These are phyloP conservation scores for Urophycis tenuis DNA, from an alignment of 2,797 vertebrate genomes.

Conservation along the genomic window DNA sequence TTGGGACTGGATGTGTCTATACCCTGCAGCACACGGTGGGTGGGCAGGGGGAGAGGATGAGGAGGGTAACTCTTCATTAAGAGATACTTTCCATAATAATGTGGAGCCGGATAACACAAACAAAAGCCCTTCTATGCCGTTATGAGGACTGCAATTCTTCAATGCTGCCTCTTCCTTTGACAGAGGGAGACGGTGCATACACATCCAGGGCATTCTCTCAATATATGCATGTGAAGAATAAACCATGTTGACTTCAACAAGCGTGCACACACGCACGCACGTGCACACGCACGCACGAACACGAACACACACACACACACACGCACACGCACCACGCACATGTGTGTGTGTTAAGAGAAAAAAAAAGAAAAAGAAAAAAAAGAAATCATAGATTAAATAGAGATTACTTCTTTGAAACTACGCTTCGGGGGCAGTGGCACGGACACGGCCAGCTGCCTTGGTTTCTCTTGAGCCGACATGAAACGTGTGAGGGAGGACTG, in stretches of 20 bases:
- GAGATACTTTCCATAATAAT: not conserved
- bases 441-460: slow-evolving; percentile 48
- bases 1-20: slow-evolving; percentile 16
- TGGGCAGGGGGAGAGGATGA: slow-evolving; percentile 4
- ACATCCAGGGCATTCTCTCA: not conserved
- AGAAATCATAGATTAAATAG: slow-evolving; percentile 39
- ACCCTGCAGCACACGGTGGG: slow-evolving; percentile 8
- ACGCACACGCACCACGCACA: no score
- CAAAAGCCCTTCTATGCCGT: not conserved
- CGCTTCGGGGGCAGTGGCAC: slow-evolving; percentile 22
- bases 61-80: slow-evolving; percentile 8
- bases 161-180: not conserved
- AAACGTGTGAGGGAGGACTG: slow-evolving; percentile 22
- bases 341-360: no score
- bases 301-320: slow-evolving; percentile 3
- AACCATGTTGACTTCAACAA: slow-evolving; percentile 12
- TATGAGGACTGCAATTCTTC: not conserved
- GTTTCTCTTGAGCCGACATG: slow-evolving; percentile 38
- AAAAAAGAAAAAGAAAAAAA: no score
- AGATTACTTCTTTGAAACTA: slow-evolving; percentile 42
- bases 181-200: not conserved
- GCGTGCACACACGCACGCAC: no score
- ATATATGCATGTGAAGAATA: slow-evolving; percentile 10
- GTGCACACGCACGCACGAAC: no score
- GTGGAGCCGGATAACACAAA: not conserved